A percentile compares a stretch with the other conserved stretches of the same genome.
These are phyloP conservation scores for Zenarchopterus dispar DNA, from an alignment of 2,797 vertebrate genomes.

Conservation along the genomic window DNA sequence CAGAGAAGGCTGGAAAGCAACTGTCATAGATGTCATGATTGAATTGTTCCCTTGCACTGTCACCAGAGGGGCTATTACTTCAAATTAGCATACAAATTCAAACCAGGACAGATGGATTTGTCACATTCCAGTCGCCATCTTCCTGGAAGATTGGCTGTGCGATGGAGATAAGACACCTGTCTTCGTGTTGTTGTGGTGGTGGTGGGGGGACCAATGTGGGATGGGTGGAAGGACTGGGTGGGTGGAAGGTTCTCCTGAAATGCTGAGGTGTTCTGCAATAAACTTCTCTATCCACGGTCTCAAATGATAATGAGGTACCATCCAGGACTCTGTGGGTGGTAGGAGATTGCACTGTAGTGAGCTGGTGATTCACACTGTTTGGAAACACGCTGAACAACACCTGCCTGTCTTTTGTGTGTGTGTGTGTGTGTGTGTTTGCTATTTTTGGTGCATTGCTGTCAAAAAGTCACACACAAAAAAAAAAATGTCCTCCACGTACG, in stretches of 20 bases:
- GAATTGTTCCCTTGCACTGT: conserved; percentile 87
- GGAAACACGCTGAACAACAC: conserved; percentile 69
- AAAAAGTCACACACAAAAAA: conserved; percentile 26
- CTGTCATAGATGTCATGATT: conserved; percentile 86
- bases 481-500: conserved; percentile 34
- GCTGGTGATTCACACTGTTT: conserved; percentile 69
- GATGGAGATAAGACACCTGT: conserved; percentile 88
- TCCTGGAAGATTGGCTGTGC: conserved; percentile 83
- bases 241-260: conserved; percentile 73
- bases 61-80: conserved; percentile 89
- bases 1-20: conserved; percentile 75
- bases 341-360: conserved; percentile 66
- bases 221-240: conserved; percentile 50
- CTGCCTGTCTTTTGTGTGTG: conserved; percentile 29
- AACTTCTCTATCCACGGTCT: conserved; percentile 68
- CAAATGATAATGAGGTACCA: conserved; percentile 77
- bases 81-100: conserved; percentile 91
- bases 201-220: conserved; percentile 27
- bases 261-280: conserved; percentile 79
- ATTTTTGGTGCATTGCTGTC: conserved; percentile 70
- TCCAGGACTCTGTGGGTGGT: conserved; percentile 70
- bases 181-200: conserved; percentile 60
- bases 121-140: conserved; percentile 86
- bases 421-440: conserved; percentile 63
- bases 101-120: conserved; percentile 89